phyloP scores from a whole-genome alignment of 2,113 vertebrate species.

The Leucopsar rothschildi region DNA sequence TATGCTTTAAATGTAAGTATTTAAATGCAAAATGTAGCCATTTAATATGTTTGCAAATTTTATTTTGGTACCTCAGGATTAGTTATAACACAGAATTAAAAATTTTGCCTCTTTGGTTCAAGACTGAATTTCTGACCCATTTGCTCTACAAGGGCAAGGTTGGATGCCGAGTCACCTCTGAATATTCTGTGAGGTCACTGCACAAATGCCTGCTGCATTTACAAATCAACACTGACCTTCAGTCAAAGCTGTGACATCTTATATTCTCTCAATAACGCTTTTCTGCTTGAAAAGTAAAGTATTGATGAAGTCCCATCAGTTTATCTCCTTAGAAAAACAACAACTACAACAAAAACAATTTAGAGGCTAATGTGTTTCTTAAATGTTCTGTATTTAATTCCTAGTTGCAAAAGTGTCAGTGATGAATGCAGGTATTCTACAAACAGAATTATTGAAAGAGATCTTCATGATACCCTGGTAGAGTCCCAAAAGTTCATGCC shows the following conservation, averaged over 20 bases:
- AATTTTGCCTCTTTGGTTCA: slow-evolving; percentile 15
- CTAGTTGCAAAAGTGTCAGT: neutral
- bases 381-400: neutral
- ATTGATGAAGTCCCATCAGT: neutral
- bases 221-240: neutral
- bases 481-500: neutral
- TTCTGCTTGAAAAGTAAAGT: neutral
- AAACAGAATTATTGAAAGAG: neutral
- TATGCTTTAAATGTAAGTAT: neutral
- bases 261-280: neutral
- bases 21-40: neutral
- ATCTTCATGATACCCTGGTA: neutral
- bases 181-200: neutral
- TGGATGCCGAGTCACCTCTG: neutral
- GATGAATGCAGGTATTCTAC: neutral
- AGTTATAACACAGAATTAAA: neutral
- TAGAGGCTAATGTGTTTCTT: neutral
- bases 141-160: neutral
- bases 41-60: neutral
- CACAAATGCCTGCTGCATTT: neutral
- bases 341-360: neutral
- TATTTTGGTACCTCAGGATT: neutral
- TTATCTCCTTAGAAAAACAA: neutral
- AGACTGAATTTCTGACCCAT: neutral
- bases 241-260: neutral